Conservation (phyloP, 2,113 vertebrate species). For the Perccottus glenii region DNA sequence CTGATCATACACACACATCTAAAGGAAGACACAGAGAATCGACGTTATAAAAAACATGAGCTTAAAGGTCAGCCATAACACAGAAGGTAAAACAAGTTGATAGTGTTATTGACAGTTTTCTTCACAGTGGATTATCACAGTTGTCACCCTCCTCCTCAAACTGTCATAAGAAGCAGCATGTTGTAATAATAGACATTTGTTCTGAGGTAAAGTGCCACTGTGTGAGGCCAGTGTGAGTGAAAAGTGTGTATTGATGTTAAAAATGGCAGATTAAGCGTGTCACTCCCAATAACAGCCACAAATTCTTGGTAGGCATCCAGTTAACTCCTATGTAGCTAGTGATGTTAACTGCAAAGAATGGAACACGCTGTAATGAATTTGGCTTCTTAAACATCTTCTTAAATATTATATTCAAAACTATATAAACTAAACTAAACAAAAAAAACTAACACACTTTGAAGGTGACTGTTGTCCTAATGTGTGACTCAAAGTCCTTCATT, state of each 20-base stretch:
- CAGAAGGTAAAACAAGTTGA: not conserved
- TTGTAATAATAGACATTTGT: slow-evolving; percentile 3
- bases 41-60: not conserved
- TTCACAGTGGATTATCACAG: not conserved
- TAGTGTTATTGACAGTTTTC: slow-evolving; percentile 14
- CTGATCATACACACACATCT: slow-evolving; percentile 80
- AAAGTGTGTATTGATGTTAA: not conserved
- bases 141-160: slow-evolving; percentile 26
- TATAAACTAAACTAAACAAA: no score
- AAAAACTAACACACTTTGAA: no score
- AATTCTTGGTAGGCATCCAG: no score
- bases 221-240: not conserved
- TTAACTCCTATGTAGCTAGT: not conserved
- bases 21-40: not conserved
- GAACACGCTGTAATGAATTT: no score
- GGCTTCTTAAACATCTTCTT: no score
- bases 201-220: slow-evolving; percentile 26
- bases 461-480: no score
- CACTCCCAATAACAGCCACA: not conserved
- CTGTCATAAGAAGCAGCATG: slow-evolving; percentile 26
- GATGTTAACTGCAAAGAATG: not conserved
- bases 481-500: no score
- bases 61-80: not conserved
- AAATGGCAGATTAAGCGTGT: not conserved
- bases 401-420: no score